Conservation (phyloP, 2,888 invertebrate species). For the Athripsodes cinereus region DNA sequence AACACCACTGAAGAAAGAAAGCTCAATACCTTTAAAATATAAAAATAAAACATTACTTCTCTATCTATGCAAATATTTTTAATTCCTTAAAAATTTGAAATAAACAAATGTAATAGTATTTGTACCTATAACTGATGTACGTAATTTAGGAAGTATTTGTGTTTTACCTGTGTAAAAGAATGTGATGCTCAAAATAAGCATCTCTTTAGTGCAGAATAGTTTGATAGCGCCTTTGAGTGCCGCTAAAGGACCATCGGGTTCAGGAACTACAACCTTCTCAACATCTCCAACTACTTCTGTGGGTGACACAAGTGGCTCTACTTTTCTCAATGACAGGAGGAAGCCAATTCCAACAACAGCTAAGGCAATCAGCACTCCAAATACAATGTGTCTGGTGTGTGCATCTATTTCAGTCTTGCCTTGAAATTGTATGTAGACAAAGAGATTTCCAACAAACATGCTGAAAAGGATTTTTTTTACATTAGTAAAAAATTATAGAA, state of each 20-base stretch:
- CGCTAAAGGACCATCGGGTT: constrained; percentile 53
- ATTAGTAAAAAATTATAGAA: too few relatives aligned
- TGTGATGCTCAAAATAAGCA: constrained; percentile 77
- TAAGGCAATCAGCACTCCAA: constrained; percentile 69
- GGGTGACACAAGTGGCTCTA: constrained; percentile 37
- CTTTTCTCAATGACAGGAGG: constrained; percentile 55
- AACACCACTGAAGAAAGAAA: constrained; percentile 95
- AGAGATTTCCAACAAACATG: constrained; percentile 91
- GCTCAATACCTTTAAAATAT: constrained; percentile 65
- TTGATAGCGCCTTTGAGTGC: constrained; percentile 70
- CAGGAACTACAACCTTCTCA: constrained; percentile 30
- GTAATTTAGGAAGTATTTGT: too few relatives aligned
- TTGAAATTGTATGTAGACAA: constrained; percentile 88
- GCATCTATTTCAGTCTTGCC: constrained; percentile 67
- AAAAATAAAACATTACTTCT: too few relatives aligned
- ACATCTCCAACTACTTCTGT: constrained; percentile 27
- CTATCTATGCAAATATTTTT: too few relatives aligned
- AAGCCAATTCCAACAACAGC: constrained; percentile 67
- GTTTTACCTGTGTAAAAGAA: constrained; percentile 83
- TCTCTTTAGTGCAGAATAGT: constrained; percentile 74
- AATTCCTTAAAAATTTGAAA: too few relatives aligned
- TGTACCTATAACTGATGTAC: too few relatives aligned
- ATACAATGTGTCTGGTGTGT: constrained; percentile 69
- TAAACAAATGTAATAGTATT: too few relatives aligned
- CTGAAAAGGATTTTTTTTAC: constrained; percentile 61